Evolutionary conservation across 2,797 vertebrate genomes (phyloP).

Genomic region (Sebastes cheni): DNA sequence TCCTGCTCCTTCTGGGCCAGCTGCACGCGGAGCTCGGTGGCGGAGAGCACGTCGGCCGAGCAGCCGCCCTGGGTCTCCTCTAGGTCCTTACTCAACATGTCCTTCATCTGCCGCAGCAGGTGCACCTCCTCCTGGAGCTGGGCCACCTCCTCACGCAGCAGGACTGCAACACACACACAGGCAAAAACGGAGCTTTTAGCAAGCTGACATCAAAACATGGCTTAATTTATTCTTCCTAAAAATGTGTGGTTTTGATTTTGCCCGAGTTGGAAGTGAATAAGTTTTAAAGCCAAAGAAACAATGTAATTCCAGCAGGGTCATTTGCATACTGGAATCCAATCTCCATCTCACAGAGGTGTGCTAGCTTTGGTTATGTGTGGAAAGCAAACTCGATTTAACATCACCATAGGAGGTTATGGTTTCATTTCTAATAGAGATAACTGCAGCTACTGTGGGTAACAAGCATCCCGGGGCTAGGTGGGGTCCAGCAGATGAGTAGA

Average conservation of each 20-base stretch:
- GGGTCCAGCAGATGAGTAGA: constrained; percentile 24
- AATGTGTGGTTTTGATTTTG: neutral
- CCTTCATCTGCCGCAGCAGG: constrained; percentile 97
- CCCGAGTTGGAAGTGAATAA: neutral
- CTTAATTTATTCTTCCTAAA: neutral
- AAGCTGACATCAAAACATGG: neutral
- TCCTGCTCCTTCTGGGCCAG: constrained; percentile 96
- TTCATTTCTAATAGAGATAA: constrained; percentile 48
- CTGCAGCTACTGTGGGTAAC: constrained; percentile 29
- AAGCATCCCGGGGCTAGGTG: neutral
- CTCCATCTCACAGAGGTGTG: neutral
- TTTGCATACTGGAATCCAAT: neutral
- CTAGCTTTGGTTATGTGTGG: constrained; percentile 15
- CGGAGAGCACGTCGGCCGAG: constrained; percentile 90
- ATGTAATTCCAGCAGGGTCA: neutral
- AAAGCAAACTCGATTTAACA: constrained; percentile 40
- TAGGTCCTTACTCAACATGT: constrained; percentile 95
- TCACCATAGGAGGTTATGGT: constrained; percentile 22
- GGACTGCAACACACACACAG: constrained; percentile 74
- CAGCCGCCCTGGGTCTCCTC: constrained; percentile 92
- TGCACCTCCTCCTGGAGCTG: constrained; percentile 97
- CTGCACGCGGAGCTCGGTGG: constrained; percentile 95
- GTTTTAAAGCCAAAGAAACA: neutral
- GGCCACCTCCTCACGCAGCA: constrained; percentile 94
- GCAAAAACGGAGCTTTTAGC: constrained; percentile 4